A percentile compares a stretch with the other conserved stretches of the same genome.
Conservation (phyloP, 1,140 invertebrate species). For the Ruditapes philippinarum region DNA sequence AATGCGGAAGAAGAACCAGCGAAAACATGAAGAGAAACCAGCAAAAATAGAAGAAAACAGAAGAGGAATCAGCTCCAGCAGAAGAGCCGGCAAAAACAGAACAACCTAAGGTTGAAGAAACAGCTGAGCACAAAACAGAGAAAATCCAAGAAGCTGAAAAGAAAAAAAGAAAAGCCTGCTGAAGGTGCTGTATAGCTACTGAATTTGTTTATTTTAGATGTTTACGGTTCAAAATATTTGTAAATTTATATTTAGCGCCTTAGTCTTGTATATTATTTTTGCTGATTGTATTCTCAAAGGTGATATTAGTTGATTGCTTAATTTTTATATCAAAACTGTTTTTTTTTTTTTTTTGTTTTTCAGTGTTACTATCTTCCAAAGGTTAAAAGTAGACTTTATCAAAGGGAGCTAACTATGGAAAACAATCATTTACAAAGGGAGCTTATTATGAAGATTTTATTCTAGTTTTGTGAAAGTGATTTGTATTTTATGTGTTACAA, state of each 20-base stretch:
- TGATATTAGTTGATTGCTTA: too few relatives aligned
- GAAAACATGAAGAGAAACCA: background rate
- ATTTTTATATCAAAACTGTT: too few relatives aligned
- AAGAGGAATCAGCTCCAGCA: slow-evolving; percentile 23
- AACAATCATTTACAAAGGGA: background rate
- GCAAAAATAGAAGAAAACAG: slow-evolving; percentile 11
- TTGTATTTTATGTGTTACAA: background rate
- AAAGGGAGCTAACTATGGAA: too few relatives aligned
- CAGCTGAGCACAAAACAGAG: background rate
- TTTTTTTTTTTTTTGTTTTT: background rate
- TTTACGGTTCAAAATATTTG: too few relatives aligned
- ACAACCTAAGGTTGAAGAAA: slow-evolving; percentile 7
- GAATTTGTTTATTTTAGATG: too few relatives aligned
- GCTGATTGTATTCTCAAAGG: too few relatives aligned
- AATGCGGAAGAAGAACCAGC: slow-evolving; percentile 26
- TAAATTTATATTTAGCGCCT: too few relatives aligned
- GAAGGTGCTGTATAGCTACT: slow-evolving; percentile 47
- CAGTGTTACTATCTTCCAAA: background rate
- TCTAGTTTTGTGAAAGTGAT: background rate
- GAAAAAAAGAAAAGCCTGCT: slow-evolving; percentile 34
- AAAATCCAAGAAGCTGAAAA: slow-evolving; percentile 42
- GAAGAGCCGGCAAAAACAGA: slow-evolving; percentile 38
- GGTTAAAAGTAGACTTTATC: too few relatives aligned
- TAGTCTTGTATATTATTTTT: too few relatives aligned
- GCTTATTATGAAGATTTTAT: background rate